Conservation (phyloP, 2,797 vertebrate genomes). For the Melanotaenia trifasciata region DNA sequence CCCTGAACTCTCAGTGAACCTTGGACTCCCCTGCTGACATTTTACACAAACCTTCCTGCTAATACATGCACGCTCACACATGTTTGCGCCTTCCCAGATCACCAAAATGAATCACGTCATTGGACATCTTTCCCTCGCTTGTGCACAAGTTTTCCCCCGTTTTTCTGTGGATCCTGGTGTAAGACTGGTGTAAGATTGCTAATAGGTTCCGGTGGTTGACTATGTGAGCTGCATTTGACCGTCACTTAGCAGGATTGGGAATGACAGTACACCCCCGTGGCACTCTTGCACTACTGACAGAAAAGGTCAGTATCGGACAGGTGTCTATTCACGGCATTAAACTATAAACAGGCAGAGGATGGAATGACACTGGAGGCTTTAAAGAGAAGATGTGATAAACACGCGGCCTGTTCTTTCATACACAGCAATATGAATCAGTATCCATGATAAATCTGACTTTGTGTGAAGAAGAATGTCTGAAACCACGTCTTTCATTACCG, state of each 20-base stretch:
- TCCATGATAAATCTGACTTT: slow-evolving; percentile 1
- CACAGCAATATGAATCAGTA: neutral
- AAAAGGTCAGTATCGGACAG: slow-evolving; percentile 56
- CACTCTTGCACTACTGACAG: slow-evolving; percentile 40
- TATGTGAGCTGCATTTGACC: slow-evolving; percentile 32
- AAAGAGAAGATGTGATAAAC: slow-evolving; percentile 5
- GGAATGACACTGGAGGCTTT: slow-evolving; percentile 10
- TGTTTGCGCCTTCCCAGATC: slow-evolving; percentile 12
- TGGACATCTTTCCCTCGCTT: neutral
- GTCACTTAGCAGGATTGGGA: slow-evolving; percentile 57
- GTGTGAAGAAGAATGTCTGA: neutral
- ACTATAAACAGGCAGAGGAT: slow-evolving; percentile 3
- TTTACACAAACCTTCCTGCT: slow-evolving; percentile 31
- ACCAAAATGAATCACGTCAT: slow-evolving; percentile 43
- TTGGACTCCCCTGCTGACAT: slow-evolving; percentile 54
- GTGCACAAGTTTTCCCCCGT: neutral
- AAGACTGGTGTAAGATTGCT: slow-evolving; percentile 27
- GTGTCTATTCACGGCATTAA: slow-evolving; percentile 47
- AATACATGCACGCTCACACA: slow-evolving; percentile 12
- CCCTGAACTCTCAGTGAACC: slow-evolving; percentile 69
- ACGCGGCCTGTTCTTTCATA: neutral
- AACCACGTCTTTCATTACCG: neutral
- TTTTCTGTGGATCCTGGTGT: neutral
- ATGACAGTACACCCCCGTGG: slow-evolving; percentile 51
- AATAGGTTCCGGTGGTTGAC: slow-evolving; percentile 57